phyloP scores from a whole-genome alignment of 2,888 invertebrate species.

The Plusia festucae region DNA sequence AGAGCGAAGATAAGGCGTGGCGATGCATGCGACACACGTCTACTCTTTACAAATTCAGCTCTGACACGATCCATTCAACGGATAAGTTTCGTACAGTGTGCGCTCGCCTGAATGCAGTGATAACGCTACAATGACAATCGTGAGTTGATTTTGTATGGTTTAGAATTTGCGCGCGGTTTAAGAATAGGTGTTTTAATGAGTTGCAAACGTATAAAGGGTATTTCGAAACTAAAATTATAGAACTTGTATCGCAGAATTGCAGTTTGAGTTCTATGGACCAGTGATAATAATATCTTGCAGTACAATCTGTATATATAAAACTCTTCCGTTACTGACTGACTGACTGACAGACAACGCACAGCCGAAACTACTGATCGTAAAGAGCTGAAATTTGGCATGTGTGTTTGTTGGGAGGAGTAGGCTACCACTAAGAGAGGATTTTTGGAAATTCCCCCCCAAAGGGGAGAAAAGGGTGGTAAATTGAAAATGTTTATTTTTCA shows the following conservation, averaged over 20 bases:
- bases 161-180: constrained; percentile 44
- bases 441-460: too few species aligned
- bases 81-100: constrained; percentile 82
- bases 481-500: too few species aligned
- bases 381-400: too few species aligned
- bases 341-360: too few species aligned
- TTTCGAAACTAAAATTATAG: constrained; percentile 28
- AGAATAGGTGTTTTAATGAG: constrained; percentile 55
- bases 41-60: constrained; percentile 87
- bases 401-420: too few species aligned
- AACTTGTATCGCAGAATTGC: background rate
- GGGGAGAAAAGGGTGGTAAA: too few species aligned
- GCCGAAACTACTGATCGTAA: too few species aligned
- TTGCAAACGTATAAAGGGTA: constrained; percentile 31
- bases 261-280: background rate
- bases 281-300: background rate
- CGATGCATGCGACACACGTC: constrained; percentile 85
- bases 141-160: constrained; percentile 70
- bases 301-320: too few species aligned
- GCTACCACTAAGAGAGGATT: too few species aligned
- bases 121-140: constrained; percentile 81
- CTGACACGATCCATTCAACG: constrained; percentile 84
- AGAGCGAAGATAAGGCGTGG: constrained; percentile 82
- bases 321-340: too few species aligned
- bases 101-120: constrained; percentile 79